Conservation (phyloP, 2,113 vertebrate species). For the Maccullochella peelii region DNA sequence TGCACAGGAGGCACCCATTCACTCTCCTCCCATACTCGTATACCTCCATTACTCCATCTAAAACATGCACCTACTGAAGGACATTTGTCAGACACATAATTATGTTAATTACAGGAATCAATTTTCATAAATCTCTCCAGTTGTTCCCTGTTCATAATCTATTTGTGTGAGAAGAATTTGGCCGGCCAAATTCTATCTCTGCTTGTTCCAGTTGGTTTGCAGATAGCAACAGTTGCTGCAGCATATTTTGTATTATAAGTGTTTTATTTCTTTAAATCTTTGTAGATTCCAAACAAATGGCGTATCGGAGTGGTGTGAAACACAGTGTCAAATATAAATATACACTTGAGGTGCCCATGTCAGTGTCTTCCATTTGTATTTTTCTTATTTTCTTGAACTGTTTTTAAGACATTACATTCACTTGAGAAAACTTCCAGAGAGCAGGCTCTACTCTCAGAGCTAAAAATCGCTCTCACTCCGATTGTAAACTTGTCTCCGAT, state of each 20-base stretch:
- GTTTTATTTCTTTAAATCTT: constrained; percentile 32
- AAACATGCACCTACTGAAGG: background rate
- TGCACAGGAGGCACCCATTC: background rate
- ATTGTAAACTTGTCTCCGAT: constrained; percentile 44
- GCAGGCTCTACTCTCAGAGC: background rate
- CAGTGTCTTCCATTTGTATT: background rate
- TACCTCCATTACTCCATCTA: background rate
- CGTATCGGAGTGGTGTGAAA: constrained; percentile 12
- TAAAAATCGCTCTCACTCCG: constrained; percentile 34
- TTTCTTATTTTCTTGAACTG: background rate
- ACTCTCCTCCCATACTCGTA: background rate
- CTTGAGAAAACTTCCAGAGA: background rate
- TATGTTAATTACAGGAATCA: background rate
- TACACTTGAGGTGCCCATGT: background rate
- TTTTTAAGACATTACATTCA: background rate
- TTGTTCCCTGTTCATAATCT: background rate
- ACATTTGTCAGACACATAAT: background rate
- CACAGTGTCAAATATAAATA: constrained; percentile 22
- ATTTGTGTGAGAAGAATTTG: background rate
- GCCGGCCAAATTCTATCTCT: background rate
- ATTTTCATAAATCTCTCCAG: constrained; percentile 7
- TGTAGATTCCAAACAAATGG: constrained; percentile 26
- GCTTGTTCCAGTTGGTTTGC: constrained; percentile 13
- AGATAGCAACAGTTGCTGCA: constrained; percentile 33
- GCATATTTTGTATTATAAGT: constrained; percentile 28